Base-by-base conservation (phyloP, 2,113 vertebrate species). In the Callopanchax toddi region DNA sequence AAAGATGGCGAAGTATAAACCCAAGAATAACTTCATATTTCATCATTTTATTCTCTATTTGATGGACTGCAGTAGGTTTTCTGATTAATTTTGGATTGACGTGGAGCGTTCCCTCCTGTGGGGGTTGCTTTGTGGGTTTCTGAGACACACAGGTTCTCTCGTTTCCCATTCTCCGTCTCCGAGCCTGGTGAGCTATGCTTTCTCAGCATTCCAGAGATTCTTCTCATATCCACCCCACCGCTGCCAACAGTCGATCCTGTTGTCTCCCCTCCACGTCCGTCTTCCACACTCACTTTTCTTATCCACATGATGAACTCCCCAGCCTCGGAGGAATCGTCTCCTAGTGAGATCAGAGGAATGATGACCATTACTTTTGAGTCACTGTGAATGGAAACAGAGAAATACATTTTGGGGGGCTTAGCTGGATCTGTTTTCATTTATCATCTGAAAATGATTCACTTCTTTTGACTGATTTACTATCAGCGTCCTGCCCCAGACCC, bases 171-270 rank as follows among this genome's bases (percentile, higher is more conserved):
- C 68, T 60, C 74, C 32, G 43, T 71, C 74, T 71, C 50, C 15
- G 49, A 58, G 75, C 57, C n/a, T 63, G 78, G 65, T 80, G 70
- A 74, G 65, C 73, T 62, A 50, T 63, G 74, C 82, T 87, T 87
- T 86, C 79, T 83, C 72, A 78, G 81, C 87, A 92, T 92, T 92
- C 91, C 87, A 84, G 72, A 76, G 74, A 90, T 92, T 89, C 85
- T 91, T 91, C 74, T 65, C 61, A 59, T 74, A 61, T 78, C 80
- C 81, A 83, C 81, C 71, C 80, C 34, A 65, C 81, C 57, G 40
- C 82, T 87, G 83, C 75, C 79, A 83, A 77, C 82, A 87, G 70
- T 78, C 70, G 51, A 75, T 82, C 74, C 71, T 63, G 67, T 82
- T 86, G 88, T 86, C 75, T 88, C 65, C 67, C 45, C 13, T 71